A percentile compares a stretch with the other conserved stretches of the same genome.
phyloP scores from a whole-genome alignment of 1,140 invertebrate species.

The Listronotus bonariensis region DNA sequence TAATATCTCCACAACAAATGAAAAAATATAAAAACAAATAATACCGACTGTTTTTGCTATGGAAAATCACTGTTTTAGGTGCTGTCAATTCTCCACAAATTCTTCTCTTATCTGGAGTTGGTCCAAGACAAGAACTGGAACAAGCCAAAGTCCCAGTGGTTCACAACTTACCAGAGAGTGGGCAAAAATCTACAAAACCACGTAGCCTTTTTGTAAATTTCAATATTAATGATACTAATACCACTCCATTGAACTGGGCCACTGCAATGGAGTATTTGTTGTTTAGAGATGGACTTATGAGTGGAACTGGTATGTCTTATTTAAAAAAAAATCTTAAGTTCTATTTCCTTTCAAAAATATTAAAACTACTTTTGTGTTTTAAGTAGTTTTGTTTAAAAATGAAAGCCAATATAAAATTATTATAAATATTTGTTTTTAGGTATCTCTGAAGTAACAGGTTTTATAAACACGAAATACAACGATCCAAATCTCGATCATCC shows the following conservation, averaged over 20 bases:
- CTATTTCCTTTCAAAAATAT: no score
- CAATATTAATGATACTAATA: slow-evolving; percentile 81
- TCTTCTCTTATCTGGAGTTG: slow-evolving; percentile 82
- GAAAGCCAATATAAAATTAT: no score
- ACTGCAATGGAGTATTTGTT: slow-evolving; percentile 85
- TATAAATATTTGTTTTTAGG: slow-evolving; percentile 59
- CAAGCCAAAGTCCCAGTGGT: slow-evolving; percentile 67
- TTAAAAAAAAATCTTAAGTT: no score
- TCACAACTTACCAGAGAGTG: slow-evolving; percentile 79
- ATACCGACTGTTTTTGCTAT: no score
- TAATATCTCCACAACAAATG: no score
- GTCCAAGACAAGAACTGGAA: slow-evolving; percentile 73
- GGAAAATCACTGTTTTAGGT: slow-evolving; percentile 63
- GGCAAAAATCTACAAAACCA: slow-evolving; percentile 90
- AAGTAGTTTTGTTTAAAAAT: no score
- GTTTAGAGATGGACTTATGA: slow-evolving; percentile 83
- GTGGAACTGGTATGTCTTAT: slow-evolving; percentile 74
- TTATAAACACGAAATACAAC: slow-evolving; percentile 80
- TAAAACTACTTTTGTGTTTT: no score
- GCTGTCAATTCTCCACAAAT: slow-evolving; percentile 82
- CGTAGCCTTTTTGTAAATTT: slow-evolving; percentile 79
- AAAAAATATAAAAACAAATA: no score
- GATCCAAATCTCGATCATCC: slow-evolving; percentile 76
- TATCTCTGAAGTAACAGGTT: slow-evolving; percentile 80
- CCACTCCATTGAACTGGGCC: slow-evolving; percentile 81